Percentiles rank a stretch among this genome's conserved stretches.
phyloP scores from a whole-genome alignment of 2,797 vertebrate genomes.

The Amphiprion clarkii region DNA sequence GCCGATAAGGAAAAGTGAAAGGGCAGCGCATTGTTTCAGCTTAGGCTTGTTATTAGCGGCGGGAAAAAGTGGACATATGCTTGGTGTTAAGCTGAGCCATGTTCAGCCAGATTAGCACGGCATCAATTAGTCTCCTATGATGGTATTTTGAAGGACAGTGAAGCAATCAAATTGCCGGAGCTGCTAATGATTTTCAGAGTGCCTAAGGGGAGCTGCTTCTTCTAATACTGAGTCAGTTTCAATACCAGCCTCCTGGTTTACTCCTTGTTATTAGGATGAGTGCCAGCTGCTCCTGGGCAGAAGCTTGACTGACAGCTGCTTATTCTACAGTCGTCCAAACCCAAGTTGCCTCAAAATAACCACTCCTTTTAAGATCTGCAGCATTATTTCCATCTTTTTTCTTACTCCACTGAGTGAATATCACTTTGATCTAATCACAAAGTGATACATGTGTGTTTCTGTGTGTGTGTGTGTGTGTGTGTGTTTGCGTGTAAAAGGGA shows the following conservation, averaged over 20 bases:
- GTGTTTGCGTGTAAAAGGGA: constrained; percentile 48
- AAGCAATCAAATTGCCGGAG: constrained; percentile 73
- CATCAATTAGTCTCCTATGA: constrained; percentile 73
- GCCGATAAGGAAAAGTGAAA: constrained; percentile 31
- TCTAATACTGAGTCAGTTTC: constrained; percentile 60
- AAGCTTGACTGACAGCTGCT: constrained; percentile 63
- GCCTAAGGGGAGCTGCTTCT: constrained; percentile 55
- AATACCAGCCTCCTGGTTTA: constrained; percentile 33
- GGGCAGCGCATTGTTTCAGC: constrained; percentile 52
- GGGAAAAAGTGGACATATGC: constrained; percentile 69
- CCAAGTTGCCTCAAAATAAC: constrained; percentile 79
- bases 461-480: constrained; percentile 39
- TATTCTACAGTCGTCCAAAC: constrained; percentile 63
- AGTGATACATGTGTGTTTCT: constrained; percentile 55
- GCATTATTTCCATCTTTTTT: constrained; percentile 52
- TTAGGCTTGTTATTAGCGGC: constrained; percentile 49
- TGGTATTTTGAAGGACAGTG: constrained; percentile 76
- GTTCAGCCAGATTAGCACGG: constrained; percentile 71
- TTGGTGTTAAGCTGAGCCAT: constrained; percentile 55
- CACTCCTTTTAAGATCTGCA: constrained; percentile 53
- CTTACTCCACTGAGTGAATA: constrained; percentile 59
- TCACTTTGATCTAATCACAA: constrained; percentile 79
- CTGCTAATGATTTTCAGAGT: constrained; percentile 68
- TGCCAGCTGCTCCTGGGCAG: constrained; percentile 54
- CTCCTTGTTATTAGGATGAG: constrained; percentile 18